Conservation (phyloP, 2,888 invertebrate species). For the Dynastes hyllus region DNA sequence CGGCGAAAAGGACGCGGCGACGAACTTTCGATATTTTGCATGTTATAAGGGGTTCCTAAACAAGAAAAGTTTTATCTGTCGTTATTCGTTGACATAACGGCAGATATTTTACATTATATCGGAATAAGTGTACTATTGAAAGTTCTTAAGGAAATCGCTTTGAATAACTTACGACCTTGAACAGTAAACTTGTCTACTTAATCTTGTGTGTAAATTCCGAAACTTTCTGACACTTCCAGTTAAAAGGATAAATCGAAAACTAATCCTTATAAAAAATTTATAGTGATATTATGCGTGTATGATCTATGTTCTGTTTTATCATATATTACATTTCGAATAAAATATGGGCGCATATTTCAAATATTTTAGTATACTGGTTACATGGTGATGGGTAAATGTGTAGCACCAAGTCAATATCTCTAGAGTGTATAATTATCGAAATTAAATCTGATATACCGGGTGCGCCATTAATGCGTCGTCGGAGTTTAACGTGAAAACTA, state of each 20-base stretch:
- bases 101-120: conserved; percentile 41
- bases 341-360: too few species aligned
- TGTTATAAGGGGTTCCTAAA: conserved; percentile 36
- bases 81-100: conserved; percentile 32
- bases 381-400: too few species aligned
- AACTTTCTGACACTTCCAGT: conserved; percentile 16
- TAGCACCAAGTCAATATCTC: too few species aligned
- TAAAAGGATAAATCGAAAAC: neutral
- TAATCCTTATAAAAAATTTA: neutral
- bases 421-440: too few species aligned
- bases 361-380: too few species aligned
- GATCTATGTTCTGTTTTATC: too few species aligned
- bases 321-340: too few species aligned
- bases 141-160: conserved; percentile 21
- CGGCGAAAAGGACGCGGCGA: neutral
- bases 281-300: too few species aligned
- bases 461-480: too few species aligned
- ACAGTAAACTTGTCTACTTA: conserved; percentile 1
- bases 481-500: too few species aligned
- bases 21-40: conserved; percentile 26
- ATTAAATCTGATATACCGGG: too few species aligned
- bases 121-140: conserved; percentile 28
- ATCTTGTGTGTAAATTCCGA: neutral
- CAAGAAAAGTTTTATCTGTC: conserved; percentile 45
- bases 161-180: conserved; percentile 33